These are phyloP conservation scores for Eurytoma adleriae DNA, from an alignment of 2,888 invertebrate species.

Conservation along the genomic window DNA sequence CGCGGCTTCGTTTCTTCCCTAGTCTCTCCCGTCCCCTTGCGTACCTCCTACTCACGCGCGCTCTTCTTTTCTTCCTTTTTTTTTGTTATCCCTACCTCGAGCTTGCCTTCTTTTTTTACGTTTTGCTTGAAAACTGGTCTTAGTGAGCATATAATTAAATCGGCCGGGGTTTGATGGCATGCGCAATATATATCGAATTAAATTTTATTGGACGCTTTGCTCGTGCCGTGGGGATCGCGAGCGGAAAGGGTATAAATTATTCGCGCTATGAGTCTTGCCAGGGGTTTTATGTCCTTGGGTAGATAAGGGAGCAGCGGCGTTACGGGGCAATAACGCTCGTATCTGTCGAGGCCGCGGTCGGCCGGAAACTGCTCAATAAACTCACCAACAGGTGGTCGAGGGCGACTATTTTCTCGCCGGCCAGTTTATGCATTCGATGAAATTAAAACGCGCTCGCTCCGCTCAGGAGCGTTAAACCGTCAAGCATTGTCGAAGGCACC, in stretches of 20 bases:
- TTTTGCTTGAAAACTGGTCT: too few relatives aligned
- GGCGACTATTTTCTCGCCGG: not conserved
- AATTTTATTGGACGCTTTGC: slow-evolving; percentile 11
- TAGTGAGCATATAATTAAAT: not conserved
- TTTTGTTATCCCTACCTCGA: too few relatives aligned
- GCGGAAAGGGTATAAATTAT: slow-evolving; percentile 6
- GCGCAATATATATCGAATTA: slow-evolving; percentile 8
- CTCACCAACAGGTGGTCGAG: not conserved
- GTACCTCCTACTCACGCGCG: not conserved
- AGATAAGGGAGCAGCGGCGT: not conserved
- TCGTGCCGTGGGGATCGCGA: not conserved
- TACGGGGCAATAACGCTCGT: not conserved
- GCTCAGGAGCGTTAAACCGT: too few relatives aligned
- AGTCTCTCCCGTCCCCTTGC: not conserved
- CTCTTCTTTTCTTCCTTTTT: not conserved
- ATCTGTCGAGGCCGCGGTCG: not conserved
- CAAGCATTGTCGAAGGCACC: too few relatives aligned
- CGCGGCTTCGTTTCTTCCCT: not conserved
- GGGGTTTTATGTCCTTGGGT: not conserved
- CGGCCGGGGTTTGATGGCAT: not conserved
- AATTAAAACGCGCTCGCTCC: too few relatives aligned
- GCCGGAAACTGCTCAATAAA: slow-evolving; percentile 2
- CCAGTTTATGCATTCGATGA: too few relatives aligned
- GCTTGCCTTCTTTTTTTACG: too few relatives aligned
- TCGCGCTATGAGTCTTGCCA: not conserved